Percentiles rank a stretch among this genome's conserved stretches.
Conservation (phyloP, 2,888 invertebrate genomes). For the Melolontha melolontha region DNA sequence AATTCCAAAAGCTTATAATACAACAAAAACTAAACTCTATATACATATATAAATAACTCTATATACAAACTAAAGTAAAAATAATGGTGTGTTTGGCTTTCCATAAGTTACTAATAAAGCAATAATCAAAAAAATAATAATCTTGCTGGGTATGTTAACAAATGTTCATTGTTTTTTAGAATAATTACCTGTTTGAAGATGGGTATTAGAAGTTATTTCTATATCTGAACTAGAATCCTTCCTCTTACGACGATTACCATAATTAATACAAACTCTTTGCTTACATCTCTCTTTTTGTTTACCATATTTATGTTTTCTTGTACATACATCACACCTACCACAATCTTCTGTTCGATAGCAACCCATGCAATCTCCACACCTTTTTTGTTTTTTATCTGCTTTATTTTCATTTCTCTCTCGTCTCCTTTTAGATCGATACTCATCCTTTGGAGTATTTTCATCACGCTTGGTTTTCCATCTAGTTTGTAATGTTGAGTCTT, state of each 20-base stretch:
- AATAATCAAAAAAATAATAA: too few relatives aligned
- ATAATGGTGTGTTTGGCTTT: too few relatives aligned
- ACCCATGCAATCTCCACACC: slow-evolving; percentile 82
- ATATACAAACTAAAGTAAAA: too few relatives aligned
- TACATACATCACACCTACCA: slow-evolving; percentile 76
- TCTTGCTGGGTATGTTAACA: too few relatives aligned
- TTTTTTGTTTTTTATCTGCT: slow-evolving; percentile 66
- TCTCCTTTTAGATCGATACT: slow-evolving; percentile 56
- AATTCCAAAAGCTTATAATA: too few relatives aligned
- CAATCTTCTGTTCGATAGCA: slow-evolving; percentile 79
- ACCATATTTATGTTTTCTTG: slow-evolving; percentile 61
- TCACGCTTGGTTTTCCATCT: slow-evolving; percentile 63
- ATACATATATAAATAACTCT: too few relatives aligned
- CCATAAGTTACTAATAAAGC: too few relatives aligned
- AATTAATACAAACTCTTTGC: slow-evolving; percentile 66
- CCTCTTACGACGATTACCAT: slow-evolving; percentile 59
- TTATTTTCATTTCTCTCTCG: slow-evolving; percentile 60
- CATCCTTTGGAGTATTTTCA: slow-evolving; percentile 55
- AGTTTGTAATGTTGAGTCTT: slow-evolving; percentile 82
- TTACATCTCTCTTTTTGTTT: slow-evolving; percentile 68
- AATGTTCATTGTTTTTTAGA: too few relatives aligned
- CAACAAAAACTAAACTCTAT: too few relatives aligned
- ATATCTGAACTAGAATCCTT: slow-evolving; percentile 62
- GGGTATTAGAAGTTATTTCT: slow-evolving; percentile 66
- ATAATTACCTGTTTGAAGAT: slow-evolving; percentile 65